phyloP scores from a whole-genome alignment of 1,140 invertebrate species.

The Sitobion miscanthi region DNA sequence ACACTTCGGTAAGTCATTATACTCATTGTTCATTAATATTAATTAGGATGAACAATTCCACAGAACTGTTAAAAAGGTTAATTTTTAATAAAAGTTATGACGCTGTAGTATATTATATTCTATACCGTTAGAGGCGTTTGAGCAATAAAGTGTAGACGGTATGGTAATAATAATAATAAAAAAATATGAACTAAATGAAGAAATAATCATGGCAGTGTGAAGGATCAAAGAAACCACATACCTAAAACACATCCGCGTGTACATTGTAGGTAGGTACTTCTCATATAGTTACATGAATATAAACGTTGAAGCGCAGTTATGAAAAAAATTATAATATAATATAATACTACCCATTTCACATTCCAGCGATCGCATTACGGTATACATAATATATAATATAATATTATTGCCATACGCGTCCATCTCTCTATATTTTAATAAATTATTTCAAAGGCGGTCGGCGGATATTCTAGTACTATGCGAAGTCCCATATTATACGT shows the following conservation, averaged over 20 bases:
- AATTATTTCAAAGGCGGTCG: background rate
- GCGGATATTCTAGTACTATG: background rate
- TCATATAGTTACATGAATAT: background rate
- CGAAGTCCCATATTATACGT: background rate
- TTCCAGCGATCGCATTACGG: background rate
- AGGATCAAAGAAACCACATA: slow-evolving; percentile 7
- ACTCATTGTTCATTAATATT: background rate
- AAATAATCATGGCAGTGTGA: background rate
- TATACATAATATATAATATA: background rate
- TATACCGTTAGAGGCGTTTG: background rate
- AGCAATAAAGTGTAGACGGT: background rate
- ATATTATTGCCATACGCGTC: background rate
- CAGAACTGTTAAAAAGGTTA: background rate
- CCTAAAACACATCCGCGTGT: background rate
- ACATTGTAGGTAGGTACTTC: background rate
- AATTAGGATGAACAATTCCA: background rate
- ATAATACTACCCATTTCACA: background rate
- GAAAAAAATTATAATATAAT: background rate
- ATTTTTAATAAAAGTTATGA: background rate
- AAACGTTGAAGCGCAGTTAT: background rate
- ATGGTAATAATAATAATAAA: background rate
- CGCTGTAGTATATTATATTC: background rate
- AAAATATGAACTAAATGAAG: background rate
- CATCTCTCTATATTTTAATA: background rate
- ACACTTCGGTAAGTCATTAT: background rate